Evolutionary conservation across 2,888 invertebrate genomes (phyloP).

Genomic region (Tetragnatha montana): DNA sequence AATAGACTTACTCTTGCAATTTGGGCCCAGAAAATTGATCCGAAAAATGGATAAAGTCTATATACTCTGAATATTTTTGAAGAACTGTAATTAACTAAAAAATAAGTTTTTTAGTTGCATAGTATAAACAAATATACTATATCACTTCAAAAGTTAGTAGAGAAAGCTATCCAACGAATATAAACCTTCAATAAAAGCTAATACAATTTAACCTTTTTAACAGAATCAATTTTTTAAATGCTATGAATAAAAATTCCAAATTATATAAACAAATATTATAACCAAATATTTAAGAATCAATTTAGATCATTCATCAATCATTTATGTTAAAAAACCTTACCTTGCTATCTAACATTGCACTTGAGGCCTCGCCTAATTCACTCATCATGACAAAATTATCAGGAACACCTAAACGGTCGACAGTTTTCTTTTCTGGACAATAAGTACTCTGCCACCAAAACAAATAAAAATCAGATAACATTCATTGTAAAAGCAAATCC

Average conservation of each 20-base stretch:
- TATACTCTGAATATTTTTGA: conserved; percentile 85
- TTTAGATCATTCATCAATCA: not conserved
- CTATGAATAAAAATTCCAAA: conserved; percentile 6
- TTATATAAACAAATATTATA: not conserved
- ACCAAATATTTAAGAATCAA: not conserved
- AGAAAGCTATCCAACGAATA: not conserved
- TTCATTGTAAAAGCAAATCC: not conserved
- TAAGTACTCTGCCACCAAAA: conserved; percentile 81
- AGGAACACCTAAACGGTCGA: conserved; percentile 88
- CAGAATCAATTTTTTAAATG: not conserved
- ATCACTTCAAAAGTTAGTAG: not conserved
- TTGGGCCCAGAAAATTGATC: conserved; percentile 96
- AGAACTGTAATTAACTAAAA: conserved; percentile 71
- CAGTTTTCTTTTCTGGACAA: conserved; percentile 87
- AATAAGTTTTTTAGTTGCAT: not conserved
- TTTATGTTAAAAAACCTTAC: conserved; percentile 71
- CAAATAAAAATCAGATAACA: not conserved
- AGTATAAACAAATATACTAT: not conserved
- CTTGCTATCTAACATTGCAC: conserved; percentile 88
- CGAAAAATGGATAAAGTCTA: conserved; percentile 97
- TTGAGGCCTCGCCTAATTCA: conserved; percentile 92
- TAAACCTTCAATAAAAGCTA: not conserved
- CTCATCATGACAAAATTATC: conserved; percentile 86
- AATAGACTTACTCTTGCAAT: conserved; percentile 87
- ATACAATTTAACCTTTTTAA: not conserved